Percentiles rank a stretch among this genome's conserved stretches.
phyloP scores from a whole-genome alignment of 2,113 vertebrate species.

The Odontesthes bonariensis region DNA sequence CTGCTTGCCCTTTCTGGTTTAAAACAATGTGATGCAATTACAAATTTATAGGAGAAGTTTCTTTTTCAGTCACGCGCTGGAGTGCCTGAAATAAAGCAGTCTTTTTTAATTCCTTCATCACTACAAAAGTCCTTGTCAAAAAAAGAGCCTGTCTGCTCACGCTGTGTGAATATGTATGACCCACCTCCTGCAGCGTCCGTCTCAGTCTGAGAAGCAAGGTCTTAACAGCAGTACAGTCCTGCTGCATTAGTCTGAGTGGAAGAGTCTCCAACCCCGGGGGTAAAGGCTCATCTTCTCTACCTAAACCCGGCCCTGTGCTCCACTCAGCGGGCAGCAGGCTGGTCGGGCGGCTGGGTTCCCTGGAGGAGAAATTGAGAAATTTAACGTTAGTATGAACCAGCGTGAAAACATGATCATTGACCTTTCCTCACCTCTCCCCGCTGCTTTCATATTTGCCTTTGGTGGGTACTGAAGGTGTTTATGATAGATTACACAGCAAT shows the following conservation, averaged over 20 bases:
- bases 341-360: slow-evolving; percentile 75
- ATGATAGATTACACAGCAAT: slow-evolving; percentile 32
- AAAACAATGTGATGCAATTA: slow-evolving; percentile 34
- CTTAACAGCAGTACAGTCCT: slow-evolving; percentile 96
- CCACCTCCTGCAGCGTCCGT: slow-evolving; percentile 95
- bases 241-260: slow-evolving; percentile 94
- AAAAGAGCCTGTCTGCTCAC: background rate
- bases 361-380: slow-evolving; percentile 52
- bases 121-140: background rate
- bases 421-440: slow-evolving; percentile 1
- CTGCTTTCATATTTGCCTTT: slow-evolving; percentile 21
- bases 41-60: slow-evolving; percentile 20
- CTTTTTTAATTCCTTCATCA: background rate
- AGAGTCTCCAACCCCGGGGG: slow-evolving; percentile 88
- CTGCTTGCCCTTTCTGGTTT: slow-evolving; percentile 13
- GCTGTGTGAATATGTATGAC: slow-evolving; percentile 21
- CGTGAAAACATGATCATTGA: slow-evolving; percentile 35
- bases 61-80: slow-evolving; percentile 9
- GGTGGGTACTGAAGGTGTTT: slow-evolving; percentile 11
- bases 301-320: slow-evolving; percentile 73
- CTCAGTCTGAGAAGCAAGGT: slow-evolving; percentile 93
- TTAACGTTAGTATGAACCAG: slow-evolving; percentile 33
- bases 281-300: slow-evolving; percentile 86
- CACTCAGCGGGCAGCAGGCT: slow-evolving; percentile 83
- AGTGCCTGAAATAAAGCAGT: background rate